Percentiles rank a stretch among this genome's conserved stretches.
phyloP scores from a whole-genome alignment of 2,113 vertebrate species.

The Crypturellus undulatus region DNA sequence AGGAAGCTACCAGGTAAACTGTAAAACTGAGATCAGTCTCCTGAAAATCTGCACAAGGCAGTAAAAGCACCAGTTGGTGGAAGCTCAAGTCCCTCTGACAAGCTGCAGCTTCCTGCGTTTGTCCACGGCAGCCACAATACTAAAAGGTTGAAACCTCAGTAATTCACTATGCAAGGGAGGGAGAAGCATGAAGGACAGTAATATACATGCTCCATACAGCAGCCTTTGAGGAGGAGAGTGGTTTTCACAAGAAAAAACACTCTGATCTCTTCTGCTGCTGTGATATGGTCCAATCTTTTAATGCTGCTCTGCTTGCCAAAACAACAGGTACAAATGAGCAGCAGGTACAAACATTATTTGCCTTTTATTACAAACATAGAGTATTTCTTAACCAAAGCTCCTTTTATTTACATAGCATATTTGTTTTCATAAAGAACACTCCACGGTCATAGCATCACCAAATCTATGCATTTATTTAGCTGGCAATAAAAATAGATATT shows the following conservation, averaged over 20 bases:
- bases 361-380: not conserved
- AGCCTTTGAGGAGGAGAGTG: not conserved
- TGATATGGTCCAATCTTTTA: rapidly evolving
- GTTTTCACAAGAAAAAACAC: not conserved
- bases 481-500: not conserved
- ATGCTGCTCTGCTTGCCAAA: not conserved
- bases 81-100: not conserved
- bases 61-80: not conserved
- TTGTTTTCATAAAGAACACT: not conserved
- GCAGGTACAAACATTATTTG: not conserved
- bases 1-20: not conserved
- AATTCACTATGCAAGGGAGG: slow-evolving; percentile 2
- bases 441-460: rapidly evolving
- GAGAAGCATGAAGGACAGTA: not conserved
- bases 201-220: not conserved
- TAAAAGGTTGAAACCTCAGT: not conserved
- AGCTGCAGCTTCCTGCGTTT: slow-evolving; percentile 2
- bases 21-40: not conserved
- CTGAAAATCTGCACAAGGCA: not conserved
- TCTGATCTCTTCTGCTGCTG: not conserved
- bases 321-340: not conserved
- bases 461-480: rapidly evolving
- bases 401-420: not conserved
- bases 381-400: not conserved
- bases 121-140: not conserved